These are phyloP conservation scores for Drosophila cracens DNA, from an alignment of 2,888 invertebrate genomes.

Conservation along the genomic window DNA sequence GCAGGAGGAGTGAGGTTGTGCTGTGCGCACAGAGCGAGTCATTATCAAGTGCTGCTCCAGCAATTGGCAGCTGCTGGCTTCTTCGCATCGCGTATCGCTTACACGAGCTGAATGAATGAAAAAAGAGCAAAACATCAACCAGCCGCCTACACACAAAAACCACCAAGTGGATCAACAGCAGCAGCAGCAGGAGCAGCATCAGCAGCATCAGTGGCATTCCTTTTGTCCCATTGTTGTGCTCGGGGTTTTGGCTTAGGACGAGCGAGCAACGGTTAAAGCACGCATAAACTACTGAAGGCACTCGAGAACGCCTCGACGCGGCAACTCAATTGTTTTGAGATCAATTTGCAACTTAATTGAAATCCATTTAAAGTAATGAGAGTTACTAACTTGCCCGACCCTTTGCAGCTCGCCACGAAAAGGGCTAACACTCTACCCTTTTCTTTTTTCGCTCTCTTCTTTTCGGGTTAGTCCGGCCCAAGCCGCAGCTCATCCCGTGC, in stretches of 20 bases:
- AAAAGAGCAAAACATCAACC: constrained; percentile 48
- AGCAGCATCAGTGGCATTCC: constrained; percentile 25
- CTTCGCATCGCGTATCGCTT: constrained; percentile 71
- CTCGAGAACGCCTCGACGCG: constrained; percentile 73
- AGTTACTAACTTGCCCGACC: constrained; percentile 75
- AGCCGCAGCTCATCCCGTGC: constrained; percentile 62
- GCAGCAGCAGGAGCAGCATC: constrained; percentile 9
- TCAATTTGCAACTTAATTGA: constrained; percentile 83
- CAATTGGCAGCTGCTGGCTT: constrained; percentile 72
- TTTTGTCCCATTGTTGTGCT: constrained; percentile 61
- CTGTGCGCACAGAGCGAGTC: constrained; percentile 13
- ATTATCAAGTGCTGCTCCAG: constrained; percentile 55
- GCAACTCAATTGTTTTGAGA: constrained; percentile 76
- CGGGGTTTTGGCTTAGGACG: constrained; percentile 36
- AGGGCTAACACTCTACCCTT: constrained; percentile 47
- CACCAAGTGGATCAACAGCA: constrained; percentile 43
- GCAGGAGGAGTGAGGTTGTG: neutral
- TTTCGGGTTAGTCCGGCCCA: constrained; percentile 17
- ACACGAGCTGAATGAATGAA: constrained; percentile 58
- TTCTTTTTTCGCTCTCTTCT: constrained; percentile 7
- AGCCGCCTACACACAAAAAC: constrained; percentile 47
- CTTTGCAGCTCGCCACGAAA: constrained; percentile 9
- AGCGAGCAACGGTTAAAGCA: constrained; percentile 51
- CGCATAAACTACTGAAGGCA: constrained; percentile 43
- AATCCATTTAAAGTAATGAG: constrained; percentile 84